Evolutionary conservation across 2,113 vertebrate species (phyloP).

Genomic region (Pseudopodoces humilis): DNA sequence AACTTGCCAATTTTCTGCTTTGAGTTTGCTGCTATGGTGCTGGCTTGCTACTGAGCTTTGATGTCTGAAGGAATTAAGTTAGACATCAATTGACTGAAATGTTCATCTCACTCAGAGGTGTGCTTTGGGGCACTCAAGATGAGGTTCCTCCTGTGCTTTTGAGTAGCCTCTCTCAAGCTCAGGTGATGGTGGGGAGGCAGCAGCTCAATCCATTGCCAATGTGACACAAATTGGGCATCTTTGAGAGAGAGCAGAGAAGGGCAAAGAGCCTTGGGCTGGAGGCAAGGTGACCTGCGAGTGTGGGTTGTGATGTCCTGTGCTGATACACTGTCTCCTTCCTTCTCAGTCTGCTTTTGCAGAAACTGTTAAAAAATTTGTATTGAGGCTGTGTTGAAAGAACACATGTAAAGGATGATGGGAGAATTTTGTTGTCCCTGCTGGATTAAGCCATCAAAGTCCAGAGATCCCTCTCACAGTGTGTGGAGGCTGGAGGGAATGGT

Average conservation of each 20-base stretch:
- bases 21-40: not conserved
- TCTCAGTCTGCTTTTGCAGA: not conserved
- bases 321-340: not conserved
- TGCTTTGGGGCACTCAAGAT: not conserved
- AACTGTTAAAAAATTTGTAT: accelerated
- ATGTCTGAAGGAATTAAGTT: not conserved
- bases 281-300: accelerated
- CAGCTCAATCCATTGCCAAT: not conserved
- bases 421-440: not conserved
- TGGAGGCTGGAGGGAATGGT: not conserved
- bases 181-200: not conserved
- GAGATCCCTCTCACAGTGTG: not conserved
- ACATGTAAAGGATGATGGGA: not conserved
- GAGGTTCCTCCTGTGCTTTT: not conserved
- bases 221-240: not conserved
- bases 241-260: not conserved
- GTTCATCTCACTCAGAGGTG: not conserved
- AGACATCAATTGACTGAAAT: not conserved
- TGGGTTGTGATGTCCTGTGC: not conserved
- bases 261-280: not conserved
- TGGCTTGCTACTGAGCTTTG: not conserved
- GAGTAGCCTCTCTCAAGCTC: not conserved
- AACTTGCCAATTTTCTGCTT: not conserved
- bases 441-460: not conserved
- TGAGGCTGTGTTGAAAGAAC: not conserved